Conservation (phyloP, 2,797 vertebrate species). For the Parauchenoglanis ngamensis region DNA sequence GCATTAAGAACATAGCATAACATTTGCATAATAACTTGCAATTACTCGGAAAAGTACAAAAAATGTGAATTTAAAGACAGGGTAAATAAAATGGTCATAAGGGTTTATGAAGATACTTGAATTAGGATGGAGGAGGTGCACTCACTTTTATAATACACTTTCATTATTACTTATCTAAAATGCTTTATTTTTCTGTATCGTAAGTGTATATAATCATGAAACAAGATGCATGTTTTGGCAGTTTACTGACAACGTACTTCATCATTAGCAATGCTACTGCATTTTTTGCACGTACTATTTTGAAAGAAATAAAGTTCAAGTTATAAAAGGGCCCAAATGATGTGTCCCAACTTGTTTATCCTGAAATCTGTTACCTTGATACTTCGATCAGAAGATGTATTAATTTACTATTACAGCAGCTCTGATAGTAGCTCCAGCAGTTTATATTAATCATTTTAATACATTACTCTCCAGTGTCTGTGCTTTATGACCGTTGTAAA, state of each 20-base stretch:
- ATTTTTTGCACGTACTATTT: slow-evolving; percentile 18
- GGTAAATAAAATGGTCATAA: neutral
- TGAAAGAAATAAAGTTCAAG: neutral
- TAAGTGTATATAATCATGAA: neutral
- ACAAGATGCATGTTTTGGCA: slow-evolving; percentile 26
- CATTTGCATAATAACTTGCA: neutral
- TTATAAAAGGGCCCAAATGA: neutral
- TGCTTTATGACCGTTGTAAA: neutral
- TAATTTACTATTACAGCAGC: neutral
- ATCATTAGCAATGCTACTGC: neutral
- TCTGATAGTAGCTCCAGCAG: neutral
- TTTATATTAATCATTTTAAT: neutral
- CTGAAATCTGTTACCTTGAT: no score
- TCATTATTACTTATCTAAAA: slow-evolving; percentile 6
- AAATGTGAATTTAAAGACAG: neutral
- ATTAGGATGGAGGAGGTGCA: neutral
- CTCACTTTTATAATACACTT: neutral
- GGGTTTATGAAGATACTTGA: slow-evolving; percentile 7
- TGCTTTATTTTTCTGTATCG: slow-evolving; percentile 24
- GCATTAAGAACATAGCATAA: slow-evolving; percentile 8
- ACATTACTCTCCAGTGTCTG: neutral
- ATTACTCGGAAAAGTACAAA: neutral
- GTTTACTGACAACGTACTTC: neutral
- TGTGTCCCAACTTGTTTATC: neutral
- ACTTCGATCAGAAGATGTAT: neutral